Evolutionary conservation across 64 coral and sea anemone genomes (phyloP).

Genomic region (Stichodactyla mertensii): DNA sequence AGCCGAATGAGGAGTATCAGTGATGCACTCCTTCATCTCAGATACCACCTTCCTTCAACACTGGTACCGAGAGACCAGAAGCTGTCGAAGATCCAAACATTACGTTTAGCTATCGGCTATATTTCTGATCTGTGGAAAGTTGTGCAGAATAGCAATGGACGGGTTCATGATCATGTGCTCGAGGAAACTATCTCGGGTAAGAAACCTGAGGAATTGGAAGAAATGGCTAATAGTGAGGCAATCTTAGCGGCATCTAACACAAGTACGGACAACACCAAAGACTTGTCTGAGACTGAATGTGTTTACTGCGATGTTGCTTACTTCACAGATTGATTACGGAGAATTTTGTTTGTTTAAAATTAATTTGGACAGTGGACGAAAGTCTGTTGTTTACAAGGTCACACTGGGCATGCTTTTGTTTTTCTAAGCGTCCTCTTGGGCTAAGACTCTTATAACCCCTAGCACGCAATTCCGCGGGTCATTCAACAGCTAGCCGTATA

Average conservation of each 20-base stretch:
- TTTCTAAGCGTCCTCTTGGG: background rate
- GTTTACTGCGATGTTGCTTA: background rate
- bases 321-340: background rate
- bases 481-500: background rate
- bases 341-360: background rate
- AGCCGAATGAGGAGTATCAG: constrained; percentile 76
- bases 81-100: constrained; percentile 95
- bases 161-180: background rate
- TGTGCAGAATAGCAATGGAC: constrained; percentile 10
- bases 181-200: background rate
- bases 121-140: constrained; percentile 65
- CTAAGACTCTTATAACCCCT: background rate
- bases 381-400: background rate
- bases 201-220: background rate
- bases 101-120: constrained; percentile 86
- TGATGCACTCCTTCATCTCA: constrained; percentile 68
- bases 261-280: background rate
- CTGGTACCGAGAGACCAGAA: constrained; percentile 78
- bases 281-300: background rate
- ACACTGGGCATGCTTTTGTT: background rate
- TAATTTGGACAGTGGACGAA: background rate
- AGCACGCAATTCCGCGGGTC: background rate
- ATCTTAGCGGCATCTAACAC: background rate
- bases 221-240: background rate
- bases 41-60: constrained; percentile 68